A percentile compares a stretch with the other conserved stretches of the same genome.
phyloP scores from a whole-genome alignment of 2,113 vertebrate species.

The Rhipidura dahli region DNA sequence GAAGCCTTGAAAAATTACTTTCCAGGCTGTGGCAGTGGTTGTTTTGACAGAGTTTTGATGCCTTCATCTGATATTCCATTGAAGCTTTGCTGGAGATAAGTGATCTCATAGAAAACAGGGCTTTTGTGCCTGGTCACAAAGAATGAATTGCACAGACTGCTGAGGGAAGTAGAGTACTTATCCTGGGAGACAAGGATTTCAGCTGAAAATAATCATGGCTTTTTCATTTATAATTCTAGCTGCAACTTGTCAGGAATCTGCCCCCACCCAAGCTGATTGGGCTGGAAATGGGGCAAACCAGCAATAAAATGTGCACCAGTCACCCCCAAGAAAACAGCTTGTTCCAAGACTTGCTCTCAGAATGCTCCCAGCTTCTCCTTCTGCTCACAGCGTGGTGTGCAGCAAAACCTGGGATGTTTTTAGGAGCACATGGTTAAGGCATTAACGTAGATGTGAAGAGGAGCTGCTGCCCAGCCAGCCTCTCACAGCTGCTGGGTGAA shows the following conservation, averaged over 20 bases:
- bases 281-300: not conserved
- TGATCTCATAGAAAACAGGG: not conserved
- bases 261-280: not conserved
- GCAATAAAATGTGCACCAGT: not conserved
- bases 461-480: not conserved
- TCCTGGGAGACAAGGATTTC: not conserved
- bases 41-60: not conserved
- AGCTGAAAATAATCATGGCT: not conserved
- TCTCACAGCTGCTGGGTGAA: not conserved
- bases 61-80: not conserved
- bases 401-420: not conserved
- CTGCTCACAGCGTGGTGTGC: not conserved
- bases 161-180: conserved; percentile 1
- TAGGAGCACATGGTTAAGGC: not conserved
- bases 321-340: not conserved
- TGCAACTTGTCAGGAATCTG: not conserved
- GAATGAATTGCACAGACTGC: not conserved
- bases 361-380: not conserved
- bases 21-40: not conserved
- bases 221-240: not conserved
- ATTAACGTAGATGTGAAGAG: accelerated
- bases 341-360: not conserved
- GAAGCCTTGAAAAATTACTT: not conserved
- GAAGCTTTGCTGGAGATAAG: conserved; percentile 23
- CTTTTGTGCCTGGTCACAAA: conserved; percentile 23